Base-by-base conservation (phyloP, 2,113 vertebrate species). In the Chloropsis cyanopogon region DNA sequence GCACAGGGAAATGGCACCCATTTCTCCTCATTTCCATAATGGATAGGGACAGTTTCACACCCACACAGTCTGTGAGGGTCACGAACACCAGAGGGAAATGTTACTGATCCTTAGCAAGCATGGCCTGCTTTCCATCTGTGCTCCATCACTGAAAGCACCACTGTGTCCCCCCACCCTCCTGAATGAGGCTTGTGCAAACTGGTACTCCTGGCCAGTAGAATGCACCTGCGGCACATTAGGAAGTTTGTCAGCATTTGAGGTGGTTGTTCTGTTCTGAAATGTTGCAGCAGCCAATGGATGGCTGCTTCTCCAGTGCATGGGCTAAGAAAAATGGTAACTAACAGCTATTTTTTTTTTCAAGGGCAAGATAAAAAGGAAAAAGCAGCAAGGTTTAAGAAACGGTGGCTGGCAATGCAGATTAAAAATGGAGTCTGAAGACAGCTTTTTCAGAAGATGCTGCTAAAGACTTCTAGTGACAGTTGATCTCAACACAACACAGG, bases 331-430 rank as follows among this genome's bases (percentile, higher is more conserved):
- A 61, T 18, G 4, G 14, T 46, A 86, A 53, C 37, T 61, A 41
- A 78, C 12, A 46, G 8, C 5, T 29, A 0, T 28, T 10, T 16
- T 12, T 11, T 41, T 41, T 53, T 46, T 14, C 84, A 64, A 99
- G 99, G 98, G 24, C 73, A 89, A 53, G 93, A 98, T 41, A 80
- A 97, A 82, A 99, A 99, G 90, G 92, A 97, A 80, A 98, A 97
- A 96, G 98, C 99, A 37, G 92, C 92, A 81, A 98, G 97, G 84
- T 97, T 98, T 95, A 99, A 98, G 88, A 98, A 98, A 84, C 96
- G 75, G 2, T 99, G 99, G 98, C 72, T 98, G 21, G 85, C 98
- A 86, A 96, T 93, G 92, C 98, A 97, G 76, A 93, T 98, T 86
- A 64, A 96, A 66, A 77, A 64, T 11, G 29, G 72, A 52, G 50